Conservation (phyloP, 2,888 invertebrate species). For the Eupithecia subfuscata region DNA sequence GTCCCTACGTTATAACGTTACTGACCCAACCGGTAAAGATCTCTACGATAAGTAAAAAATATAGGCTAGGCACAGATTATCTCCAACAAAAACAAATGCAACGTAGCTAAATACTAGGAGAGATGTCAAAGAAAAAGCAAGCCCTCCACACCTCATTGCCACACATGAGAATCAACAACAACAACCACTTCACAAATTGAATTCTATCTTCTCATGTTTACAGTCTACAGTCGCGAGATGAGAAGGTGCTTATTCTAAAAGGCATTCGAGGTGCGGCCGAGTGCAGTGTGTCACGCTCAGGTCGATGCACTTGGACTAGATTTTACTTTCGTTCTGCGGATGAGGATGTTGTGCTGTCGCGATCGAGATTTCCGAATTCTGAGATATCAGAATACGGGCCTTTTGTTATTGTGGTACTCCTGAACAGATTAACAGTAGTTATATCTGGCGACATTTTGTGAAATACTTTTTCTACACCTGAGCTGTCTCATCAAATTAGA, state of each 20-base stretch:
- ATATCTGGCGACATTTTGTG: too few species aligned
- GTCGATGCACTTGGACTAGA: constrained; percentile 71
- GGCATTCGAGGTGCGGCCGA: constrained; percentile 53
- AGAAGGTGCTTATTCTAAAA: constrained; percentile 39
- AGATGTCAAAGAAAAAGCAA: constrained; percentile 44
- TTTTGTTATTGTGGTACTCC: neutral
- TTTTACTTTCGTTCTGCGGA: constrained; percentile 79
- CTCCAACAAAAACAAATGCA: constrained; percentile 11
- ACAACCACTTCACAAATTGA: constrained; percentile 24
- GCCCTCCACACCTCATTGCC: constrained; percentile 40
- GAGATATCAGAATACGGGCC: constrained; percentile 29
- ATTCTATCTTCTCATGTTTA: constrained; percentile 21
- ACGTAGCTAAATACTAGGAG: constrained; percentile 37
- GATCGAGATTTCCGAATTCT: constrained; percentile 44
- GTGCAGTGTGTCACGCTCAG: constrained; percentile 75
- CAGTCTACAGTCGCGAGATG: constrained; percentile 25
- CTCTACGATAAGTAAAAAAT: neutral
- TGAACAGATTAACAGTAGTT: neutral
- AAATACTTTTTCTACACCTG: neutral
- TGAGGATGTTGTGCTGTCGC: constrained; percentile 49
- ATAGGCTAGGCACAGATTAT: neutral
- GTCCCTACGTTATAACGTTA: neutral
- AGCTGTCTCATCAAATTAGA: neutral
- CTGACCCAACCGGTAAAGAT: neutral
- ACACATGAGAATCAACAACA: constrained; percentile 40